These are phyloP conservation scores for Hemithea aestivaria DNA, from an alignment of 2,888 invertebrate genomes.

Conservation along the genomic window DNA sequence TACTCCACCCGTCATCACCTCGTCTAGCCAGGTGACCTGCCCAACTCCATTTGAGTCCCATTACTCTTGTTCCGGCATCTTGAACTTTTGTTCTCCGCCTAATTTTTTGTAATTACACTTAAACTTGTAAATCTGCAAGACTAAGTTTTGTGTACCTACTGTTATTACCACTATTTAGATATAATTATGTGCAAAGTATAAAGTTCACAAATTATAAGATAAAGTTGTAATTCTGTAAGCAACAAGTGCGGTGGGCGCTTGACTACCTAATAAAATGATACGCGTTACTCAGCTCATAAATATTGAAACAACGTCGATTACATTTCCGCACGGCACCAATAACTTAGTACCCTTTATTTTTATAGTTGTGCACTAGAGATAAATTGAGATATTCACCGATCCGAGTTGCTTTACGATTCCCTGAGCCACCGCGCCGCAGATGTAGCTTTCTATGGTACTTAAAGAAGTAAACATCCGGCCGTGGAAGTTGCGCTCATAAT, in stretches of 20 bases:
- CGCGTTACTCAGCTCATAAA: constrained; percentile 42
- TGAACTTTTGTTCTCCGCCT: too few relatives aligned
- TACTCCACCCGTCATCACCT: too few relatives aligned
- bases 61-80: too few relatives aligned
- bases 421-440: constrained; percentile 41
- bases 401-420: constrained; percentile 52
- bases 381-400: constrained; percentile 58
- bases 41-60: too few relatives aligned
- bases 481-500: constrained; percentile 2
- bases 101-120: too few relatives aligned
- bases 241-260: constrained; percentile 30
- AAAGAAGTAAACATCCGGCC: constrained; percentile 65
- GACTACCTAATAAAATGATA: constrained; percentile 43
- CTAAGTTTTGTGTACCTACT: background rate
- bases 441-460: constrained; percentile 63
- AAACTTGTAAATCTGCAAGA: constrained; percentile 1
- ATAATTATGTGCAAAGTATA: too few relatives aligned
- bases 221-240: too few relatives aligned
- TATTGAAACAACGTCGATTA: constrained; percentile 46
- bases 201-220: too few relatives aligned
- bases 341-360: constrained; percentile 53
- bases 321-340: constrained; percentile 49
- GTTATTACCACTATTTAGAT: too few relatives aligned
- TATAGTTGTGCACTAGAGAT: constrained; percentile 40
- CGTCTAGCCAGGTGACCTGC: too few relatives aligned